Evolutionary conservation across 2,113 vertebrate species (phyloP), one percentile per base, ranked within the genome.

Genomic region (Oreochromis aureus): DNA sequence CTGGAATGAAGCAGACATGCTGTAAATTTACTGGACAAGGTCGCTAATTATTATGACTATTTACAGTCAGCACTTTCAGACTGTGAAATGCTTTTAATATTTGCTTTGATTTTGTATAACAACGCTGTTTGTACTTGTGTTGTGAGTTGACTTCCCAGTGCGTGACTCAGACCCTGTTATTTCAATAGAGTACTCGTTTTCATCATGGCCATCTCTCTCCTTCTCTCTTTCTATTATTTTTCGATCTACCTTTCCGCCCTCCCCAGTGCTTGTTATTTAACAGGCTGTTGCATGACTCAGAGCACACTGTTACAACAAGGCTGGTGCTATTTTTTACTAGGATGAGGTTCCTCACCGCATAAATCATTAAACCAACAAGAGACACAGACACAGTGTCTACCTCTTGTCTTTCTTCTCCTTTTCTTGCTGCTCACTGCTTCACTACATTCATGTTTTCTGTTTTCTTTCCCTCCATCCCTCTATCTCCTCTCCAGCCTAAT

Each of bases 241-340:
- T 73, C 22, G 10, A 18, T 76, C 63, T 54, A 13, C 61, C 69
- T 79, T 36, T 86, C 51, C 15, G 18, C 53, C 71, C 59, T 85
- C 54, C 71, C 27, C 22, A 10, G 34, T 3, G 51, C 58, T 84
- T 80, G 51, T 88, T 90, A 87, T 88, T 84, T 86, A 90, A 83
- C 91, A 87, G 86, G 41, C 86, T 89, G 56, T 88, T 86, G 85
- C 48, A 89, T 93, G 90, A 91, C 84, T 88, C 91, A 89, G n/a
- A 85, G 79, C 84, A 86, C 90, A 83, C 85, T 89, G 87, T 88
- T 89, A 80, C 78, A 89, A 81, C 2, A 6, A 86, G 84, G 61
- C 19, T 51, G 30, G 53, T 54, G 58, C 83, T 82, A 71, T 89
- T 87, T 84, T 88, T 87, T 71, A 87, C 84, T 56, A 41, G 54